phyloP scores from a whole-genome alignment of 2,888 invertebrate genomes.

The Cataglyphis cursor region DNA sequence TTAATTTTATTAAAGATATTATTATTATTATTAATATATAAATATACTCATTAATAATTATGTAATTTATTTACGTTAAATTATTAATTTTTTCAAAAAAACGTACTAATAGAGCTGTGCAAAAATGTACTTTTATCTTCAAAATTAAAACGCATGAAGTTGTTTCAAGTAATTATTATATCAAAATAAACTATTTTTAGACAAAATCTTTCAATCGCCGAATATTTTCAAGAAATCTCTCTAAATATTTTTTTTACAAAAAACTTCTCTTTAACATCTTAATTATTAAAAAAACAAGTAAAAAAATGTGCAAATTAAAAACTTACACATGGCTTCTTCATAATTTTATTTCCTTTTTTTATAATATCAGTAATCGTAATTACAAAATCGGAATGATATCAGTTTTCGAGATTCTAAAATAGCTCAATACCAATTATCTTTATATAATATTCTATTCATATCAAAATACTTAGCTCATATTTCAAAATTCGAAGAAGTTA shows the following conservation, averaged over 20 bases:
- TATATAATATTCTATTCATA: too few relatives aligned
- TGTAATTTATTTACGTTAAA: neutral
- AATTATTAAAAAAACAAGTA: neutral
- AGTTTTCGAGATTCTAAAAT: too few relatives aligned
- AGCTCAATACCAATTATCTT: too few relatives aligned
- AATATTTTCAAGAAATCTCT: neutral
- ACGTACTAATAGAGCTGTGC: neutral
- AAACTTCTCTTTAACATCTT: neutral
- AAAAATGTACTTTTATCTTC: neutral
- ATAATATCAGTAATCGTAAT: too few relatives aligned
- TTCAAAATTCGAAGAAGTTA: too few relatives aligned
- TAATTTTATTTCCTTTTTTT: too few relatives aligned
- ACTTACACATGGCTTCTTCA: too few relatives aligned
- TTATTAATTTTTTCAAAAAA: neutral
- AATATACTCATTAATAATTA: neutral
- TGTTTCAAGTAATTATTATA: neutral
- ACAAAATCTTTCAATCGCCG: neutral
- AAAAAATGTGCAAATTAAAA: too few relatives aligned
- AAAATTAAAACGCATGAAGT: neutral
- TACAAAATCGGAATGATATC: too few relatives aligned
- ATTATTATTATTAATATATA: too few relatives aligned
- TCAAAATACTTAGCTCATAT: too few relatives aligned
- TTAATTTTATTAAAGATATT: too few relatives aligned
- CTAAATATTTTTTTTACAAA: neutral
- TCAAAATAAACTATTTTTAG: neutral